These are phyloP conservation scores for Nasonia oneida DNA, from an alignment of 2,888 invertebrate species.

Conservation along the genomic window DNA sequence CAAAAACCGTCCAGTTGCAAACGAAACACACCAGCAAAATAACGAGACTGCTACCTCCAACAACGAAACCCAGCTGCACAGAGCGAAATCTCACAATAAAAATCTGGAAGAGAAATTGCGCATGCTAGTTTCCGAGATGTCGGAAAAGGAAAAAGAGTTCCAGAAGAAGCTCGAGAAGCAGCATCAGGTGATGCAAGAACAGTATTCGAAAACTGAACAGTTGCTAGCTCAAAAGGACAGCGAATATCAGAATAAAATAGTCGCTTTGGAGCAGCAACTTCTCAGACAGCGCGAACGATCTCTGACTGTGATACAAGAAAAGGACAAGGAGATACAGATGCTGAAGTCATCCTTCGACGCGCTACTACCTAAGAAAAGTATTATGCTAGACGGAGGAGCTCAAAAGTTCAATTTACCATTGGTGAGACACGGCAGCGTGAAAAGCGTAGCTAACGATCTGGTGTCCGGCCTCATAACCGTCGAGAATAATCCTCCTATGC, in stretches of 20 bases:
- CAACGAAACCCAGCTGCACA: constrained; percentile 75
- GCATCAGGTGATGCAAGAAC: constrained; percentile 80
- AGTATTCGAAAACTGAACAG: constrained; percentile 71
- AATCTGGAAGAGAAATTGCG: constrained; percentile 86
- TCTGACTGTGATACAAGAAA: constrained; percentile 88
- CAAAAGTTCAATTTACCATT: constrained; percentile 66
- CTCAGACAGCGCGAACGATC: constrained; percentile 91
- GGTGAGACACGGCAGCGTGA: constrained; percentile 67
- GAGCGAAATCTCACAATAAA: constrained; percentile 83
- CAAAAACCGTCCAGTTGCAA: constrained; percentile 77
- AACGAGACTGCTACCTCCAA: constrained; percentile 68
- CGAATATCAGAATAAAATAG: constrained; percentile 81
- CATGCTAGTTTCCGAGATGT: constrained; percentile 83
- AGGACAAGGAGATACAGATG: constrained; percentile 86
- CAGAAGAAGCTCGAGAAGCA: constrained; percentile 82
- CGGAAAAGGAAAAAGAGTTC: constrained; percentile 84
- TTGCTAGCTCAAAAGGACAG: constrained; percentile 78
- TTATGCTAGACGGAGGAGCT: constrained; percentile 59
- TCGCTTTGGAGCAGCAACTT: constrained; percentile 86
- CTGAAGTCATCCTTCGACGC: constrained; percentile 82
- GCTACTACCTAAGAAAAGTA: constrained; percentile 78
- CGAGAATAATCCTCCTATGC: constrained; percentile 87
- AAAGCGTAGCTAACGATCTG: constrained; percentile 67
- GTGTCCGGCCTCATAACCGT: constrained; percentile 77
- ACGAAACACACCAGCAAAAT: constrained; percentile 60